These are phyloP conservation scores for Menidia menidia DNA, from an alignment of 2,797 vertebrate genomes.

Conservation along the genomic window DNA sequence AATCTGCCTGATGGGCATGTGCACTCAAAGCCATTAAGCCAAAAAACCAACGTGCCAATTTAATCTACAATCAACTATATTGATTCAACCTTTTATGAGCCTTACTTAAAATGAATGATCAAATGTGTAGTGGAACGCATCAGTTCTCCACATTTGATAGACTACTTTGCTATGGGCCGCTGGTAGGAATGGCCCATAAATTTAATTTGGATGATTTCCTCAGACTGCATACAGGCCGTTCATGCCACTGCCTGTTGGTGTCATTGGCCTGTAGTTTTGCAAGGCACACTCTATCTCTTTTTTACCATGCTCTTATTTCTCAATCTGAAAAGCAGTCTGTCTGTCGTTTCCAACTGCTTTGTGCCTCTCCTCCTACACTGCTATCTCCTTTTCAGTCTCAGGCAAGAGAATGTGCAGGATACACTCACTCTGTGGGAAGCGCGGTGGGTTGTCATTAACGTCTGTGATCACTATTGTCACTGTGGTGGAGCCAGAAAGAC, in stretches of 20 bases:
- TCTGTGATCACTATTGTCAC: conserved; percentile 99
- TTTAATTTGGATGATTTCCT: conserved; percentile 53
- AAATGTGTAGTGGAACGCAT: conserved; percentile 38
- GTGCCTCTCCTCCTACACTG: background rate
- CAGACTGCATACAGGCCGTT: conserved; percentile 23
- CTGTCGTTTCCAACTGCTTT: conserved; percentile 7
- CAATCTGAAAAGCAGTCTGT: background rate
- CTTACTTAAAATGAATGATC: conserved; percentile 32
- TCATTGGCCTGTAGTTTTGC: conserved; percentile 26
- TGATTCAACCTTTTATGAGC: conserved; percentile 43
- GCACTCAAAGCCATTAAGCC: conserved; percentile 12
- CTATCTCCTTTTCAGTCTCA: conserved; percentile 11
- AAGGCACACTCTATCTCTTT: conserved; percentile 11
- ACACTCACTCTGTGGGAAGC: conserved; percentile 95
- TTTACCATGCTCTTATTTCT: conserved; percentile 20
- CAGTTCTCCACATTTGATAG: conserved; percentile 45
- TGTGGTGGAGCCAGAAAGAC: conserved; percentile 96
- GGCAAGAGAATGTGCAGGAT: conserved; percentile 25
- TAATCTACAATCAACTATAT: conserved; percentile 39
- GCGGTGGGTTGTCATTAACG: conserved; percentile 97
- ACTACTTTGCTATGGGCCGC: conserved; percentile 41
- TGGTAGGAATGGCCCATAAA: conserved; percentile 50
- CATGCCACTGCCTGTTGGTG: conserved; percentile 32
- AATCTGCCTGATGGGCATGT: conserved; percentile 9
- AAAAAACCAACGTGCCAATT: conserved; percentile 34